These are phyloP conservation scores for Coenobita brevimanus DNA, from an alignment of 1,140 invertebrate genomes.

Conservation along the genomic window DNA sequence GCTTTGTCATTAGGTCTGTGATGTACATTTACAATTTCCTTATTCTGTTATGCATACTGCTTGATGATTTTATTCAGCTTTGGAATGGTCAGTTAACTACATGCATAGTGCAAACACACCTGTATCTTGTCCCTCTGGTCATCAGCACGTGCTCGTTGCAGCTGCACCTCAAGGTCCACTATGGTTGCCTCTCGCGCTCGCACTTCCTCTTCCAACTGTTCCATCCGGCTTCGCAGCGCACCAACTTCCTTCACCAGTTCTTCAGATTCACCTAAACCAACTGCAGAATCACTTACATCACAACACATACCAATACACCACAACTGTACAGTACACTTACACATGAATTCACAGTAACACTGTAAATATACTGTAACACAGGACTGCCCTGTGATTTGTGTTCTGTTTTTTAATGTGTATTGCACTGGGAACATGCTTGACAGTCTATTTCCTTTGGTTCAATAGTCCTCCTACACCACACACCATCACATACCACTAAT, in stretches of 20 bases:
- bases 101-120: constrained; percentile 39
- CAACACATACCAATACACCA: not conserved
- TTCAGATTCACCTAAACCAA: constrained; percentile 62
- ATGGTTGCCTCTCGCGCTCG: constrained; percentile 81
- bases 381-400: too few relatives aligned
- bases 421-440: too few relatives aligned
- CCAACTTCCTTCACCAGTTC: constrained; percentile 78
- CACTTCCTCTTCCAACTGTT: constrained; percentile 82
- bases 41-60: too few relatives aligned
- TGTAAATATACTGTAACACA: too few relatives aligned
- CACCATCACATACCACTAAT: too few relatives aligned
- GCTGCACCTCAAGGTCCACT: constrained; percentile 78
- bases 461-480: too few relatives aligned
- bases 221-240: constrained; percentile 82
- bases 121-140: constrained; percentile 68
- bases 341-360: too few relatives aligned
- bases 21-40: too few relatives aligned
- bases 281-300: not conserved
- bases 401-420: too few relatives aligned
- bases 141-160: constrained; percentile 64
- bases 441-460: too few relatives aligned
- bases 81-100: not conserved
- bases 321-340: not conserved
- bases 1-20: too few relatives aligned
- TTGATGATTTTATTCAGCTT: too few relatives aligned